Evolutionary conservation across 2,797 vertebrate genomes (phyloP).

Genomic region (Limosa lapponica): DNA sequence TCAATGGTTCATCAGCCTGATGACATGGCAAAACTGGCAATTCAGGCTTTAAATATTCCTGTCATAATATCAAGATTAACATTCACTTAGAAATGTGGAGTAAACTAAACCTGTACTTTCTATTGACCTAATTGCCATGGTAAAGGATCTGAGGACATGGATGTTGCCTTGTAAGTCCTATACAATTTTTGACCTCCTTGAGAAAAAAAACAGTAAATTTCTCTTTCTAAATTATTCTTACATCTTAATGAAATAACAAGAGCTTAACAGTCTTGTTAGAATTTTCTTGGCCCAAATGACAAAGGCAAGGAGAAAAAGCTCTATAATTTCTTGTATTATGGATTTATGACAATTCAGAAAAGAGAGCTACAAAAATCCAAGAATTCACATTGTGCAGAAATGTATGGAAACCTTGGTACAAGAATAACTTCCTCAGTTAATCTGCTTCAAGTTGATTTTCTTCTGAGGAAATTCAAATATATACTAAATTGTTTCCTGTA

Average conservation of each 20-base stretch:
- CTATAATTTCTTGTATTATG: not conserved
- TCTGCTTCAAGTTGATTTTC: not conserved
- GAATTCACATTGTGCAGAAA: not conserved
- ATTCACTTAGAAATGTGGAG: not conserved
- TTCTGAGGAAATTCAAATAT: not conserved
- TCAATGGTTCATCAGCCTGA: not conserved
- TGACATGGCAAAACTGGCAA: not conserved
- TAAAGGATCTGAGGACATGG: not conserved
- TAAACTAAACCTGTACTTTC: not conserved
- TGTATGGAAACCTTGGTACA: not conserved
- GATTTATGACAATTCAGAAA: not conserved
- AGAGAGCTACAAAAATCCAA: not conserved
- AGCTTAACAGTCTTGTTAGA: not conserved
- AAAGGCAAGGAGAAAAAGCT: not conserved
- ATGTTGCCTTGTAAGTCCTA: not conserved
- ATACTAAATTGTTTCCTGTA: not conserved
- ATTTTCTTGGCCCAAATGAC: not conserved
- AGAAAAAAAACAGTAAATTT: not conserved
- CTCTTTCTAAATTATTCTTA: not conserved
- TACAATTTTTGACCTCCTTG: not conserved
- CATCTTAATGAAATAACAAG: not conserved
- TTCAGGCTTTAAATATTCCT: not conserved
- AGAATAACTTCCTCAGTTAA: not conserved
- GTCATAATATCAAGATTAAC: not conserved
- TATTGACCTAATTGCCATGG: not conserved